Percentiles rank a stretch among this genome's conserved stretches.
phyloP scores from a whole-genome alignment of 23 tunicate genomes.

The Ciona savignyi region DNA sequence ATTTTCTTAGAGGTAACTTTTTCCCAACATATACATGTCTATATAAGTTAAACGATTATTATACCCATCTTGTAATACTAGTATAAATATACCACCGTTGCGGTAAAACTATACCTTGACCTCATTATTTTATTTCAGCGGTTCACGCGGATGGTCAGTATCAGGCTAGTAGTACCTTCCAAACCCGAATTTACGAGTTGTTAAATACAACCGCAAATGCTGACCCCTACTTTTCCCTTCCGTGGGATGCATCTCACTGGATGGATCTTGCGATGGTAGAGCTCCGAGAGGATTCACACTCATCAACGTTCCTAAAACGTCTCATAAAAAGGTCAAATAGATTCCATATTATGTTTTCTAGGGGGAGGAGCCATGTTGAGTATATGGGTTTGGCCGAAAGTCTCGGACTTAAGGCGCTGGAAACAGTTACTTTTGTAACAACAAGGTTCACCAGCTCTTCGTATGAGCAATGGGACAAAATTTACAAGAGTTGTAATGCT shows the following conservation, averaged over 20 bases:
- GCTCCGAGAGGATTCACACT: background rate
- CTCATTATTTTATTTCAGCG: no score
- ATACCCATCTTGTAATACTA: no score
- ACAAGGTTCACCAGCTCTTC: background rate
- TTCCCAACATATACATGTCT: no score
- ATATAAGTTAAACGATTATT: no score
- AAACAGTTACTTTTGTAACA: background rate
- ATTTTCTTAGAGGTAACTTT: background rate
- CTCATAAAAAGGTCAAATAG: background rate
- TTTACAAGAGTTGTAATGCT: no score
- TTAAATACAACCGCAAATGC: background rate
- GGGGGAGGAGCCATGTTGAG: background rate
- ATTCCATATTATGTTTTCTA: background rate
- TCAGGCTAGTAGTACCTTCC: background rate
- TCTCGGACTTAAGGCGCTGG: background rate
- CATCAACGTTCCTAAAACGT: background rate
- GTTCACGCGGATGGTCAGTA: constrained; percentile 3
- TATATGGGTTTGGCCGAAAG: background rate
- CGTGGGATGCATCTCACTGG: constrained; percentile 7
- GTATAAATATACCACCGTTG: no score
- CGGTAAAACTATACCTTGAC: no score
- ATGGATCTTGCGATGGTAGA: background rate
- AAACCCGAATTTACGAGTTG: background rate
- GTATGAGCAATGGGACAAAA: no score
- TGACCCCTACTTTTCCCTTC: constrained; percentile 2